Base-by-base conservation (phyloP, 2,797 vertebrate genomes). In the Sternarchorhynchus goeldii region DNA sequence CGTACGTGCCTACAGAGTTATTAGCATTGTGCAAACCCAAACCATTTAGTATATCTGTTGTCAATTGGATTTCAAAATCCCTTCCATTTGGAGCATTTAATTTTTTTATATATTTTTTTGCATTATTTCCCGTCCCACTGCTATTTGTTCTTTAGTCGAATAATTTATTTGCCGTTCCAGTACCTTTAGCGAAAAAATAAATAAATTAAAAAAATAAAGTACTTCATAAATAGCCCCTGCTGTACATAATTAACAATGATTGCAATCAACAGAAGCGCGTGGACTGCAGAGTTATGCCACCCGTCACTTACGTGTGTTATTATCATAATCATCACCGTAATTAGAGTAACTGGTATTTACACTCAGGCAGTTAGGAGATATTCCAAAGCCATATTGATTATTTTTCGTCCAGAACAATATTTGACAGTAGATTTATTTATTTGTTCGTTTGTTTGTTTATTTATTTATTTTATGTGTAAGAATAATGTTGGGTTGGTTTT, bases 271-370 rank as follows among this genome's bases (percentile, higher is more conserved):
- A 82, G 20, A 88, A 83, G 84, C 81, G 85, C 86, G 34, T 16
- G 77, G 5, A 56, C 56, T 69, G 67, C 87, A 89, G 87, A 88
- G 90, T 90, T 88, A 83, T 85, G 84, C 86, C 68, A 88, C 87
- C 87, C 86, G 84, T 87, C 88, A 87, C 87, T 91, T 90, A 92
- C 89, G 87, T 92, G 88, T 89, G 89, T 89, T 90, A 91, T 93
- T 92, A 92, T 92, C 85, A 87, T 91, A 89, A 92, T 92, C 91
- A 91, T 91, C 84, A 78, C 82, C 84, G 82, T 88, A 90, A 92
- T 92, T 90, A 88, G 85, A 83, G 84, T 87, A 86, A 86, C 84
- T 88, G 81, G 80, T 83, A 87, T 87, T 77, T 81, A 84, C 86
- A 83, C 87, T 81, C 81, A 75, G 85, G 84, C 60, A 66, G 76